Base-by-base conservation (phyloP, 2,113 vertebrate species). In the Sinocyclocheilus rhinocerous region DNA sequence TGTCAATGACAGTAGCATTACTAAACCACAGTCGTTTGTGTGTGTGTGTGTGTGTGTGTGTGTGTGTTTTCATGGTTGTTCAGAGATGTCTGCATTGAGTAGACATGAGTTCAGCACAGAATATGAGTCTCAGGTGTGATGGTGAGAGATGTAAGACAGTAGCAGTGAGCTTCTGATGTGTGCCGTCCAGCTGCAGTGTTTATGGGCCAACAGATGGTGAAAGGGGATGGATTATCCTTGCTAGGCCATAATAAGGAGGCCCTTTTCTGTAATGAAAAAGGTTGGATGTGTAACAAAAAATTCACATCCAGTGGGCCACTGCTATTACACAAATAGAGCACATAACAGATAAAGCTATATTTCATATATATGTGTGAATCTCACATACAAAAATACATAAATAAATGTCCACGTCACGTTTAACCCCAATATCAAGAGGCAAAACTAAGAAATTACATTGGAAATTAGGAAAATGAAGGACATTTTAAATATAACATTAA, bases 131-230 rank as follows among this genome's bases (percentile, higher is more conserved):
- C 36, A 69, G 72, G 50, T 79, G 78, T 86, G 48, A 81, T 63
- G 22, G 50, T 33, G 18, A 80, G 76, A 79, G 45, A 65, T 59
- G 63, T n/a, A 72, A 52, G 33, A 76, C 10, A 50, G 63, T 15
- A 69, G 45, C 80, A 69, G 42, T 48, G 67, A 77, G 13, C 3
- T 65, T 85, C 26, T 77, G 84, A 86, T 88, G 52, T 48, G 77
- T 88, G 55, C 76, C 85, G 81, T 88, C 86, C 84, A 87, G 85
- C 83, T 85, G 84, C 59, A 85, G 12, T 52, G 45, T 77, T 84
- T 77, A 69, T 61, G 69, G 70, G 69, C 79, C 65, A 87, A 89
- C 85, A 88, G 89, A 90, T 90, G 85, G 85, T 85, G 29, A 75
- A 85, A 79, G 57, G 57, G 84, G 82, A 88, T 69, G 72, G 76